phyloP scores from a whole-genome alignment of 2,113 vertebrate genomes.

The Poeciliopsis retropinna region DNA sequence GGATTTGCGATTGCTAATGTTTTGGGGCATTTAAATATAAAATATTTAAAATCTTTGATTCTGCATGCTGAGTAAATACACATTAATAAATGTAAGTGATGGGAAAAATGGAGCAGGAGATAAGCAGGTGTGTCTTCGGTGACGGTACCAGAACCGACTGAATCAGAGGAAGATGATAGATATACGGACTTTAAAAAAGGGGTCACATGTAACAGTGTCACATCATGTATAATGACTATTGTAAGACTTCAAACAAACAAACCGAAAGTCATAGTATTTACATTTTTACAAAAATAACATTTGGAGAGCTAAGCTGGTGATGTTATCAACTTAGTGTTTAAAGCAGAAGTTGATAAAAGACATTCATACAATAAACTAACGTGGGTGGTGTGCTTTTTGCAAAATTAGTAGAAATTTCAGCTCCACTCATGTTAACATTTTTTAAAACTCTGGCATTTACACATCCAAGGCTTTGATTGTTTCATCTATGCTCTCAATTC shows the following conservation, averaged over 20 bases:
- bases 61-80: not conserved
- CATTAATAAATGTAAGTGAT: not conserved
- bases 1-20: too few relatives aligned
- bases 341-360: not conserved
- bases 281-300: too few relatives aligned
- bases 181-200: too few relatives aligned
- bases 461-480: not conserved
- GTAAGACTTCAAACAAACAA: too few relatives aligned
- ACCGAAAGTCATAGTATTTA: not conserved
- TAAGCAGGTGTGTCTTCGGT: too few relatives aligned
- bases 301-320: not conserved
- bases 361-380: not conserved
- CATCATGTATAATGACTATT: too few relatives aligned
- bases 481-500: not conserved
- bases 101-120: too few relatives aligned
- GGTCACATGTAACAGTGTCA: too few relatives aligned
- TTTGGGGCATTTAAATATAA: not conserved
- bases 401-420: not conserved
- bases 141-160: too few relatives aligned
- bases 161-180: too few relatives aligned
- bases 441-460: not conserved
- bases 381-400: too few relatives aligned
- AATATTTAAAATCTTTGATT: not conserved
- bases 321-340: not conserved
- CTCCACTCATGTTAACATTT: not conserved